Percentiles rank a stretch among this genome's conserved stretches.
Conservation (phyloP, 2,888 invertebrate genomes). For the Aradus depressus region DNA sequence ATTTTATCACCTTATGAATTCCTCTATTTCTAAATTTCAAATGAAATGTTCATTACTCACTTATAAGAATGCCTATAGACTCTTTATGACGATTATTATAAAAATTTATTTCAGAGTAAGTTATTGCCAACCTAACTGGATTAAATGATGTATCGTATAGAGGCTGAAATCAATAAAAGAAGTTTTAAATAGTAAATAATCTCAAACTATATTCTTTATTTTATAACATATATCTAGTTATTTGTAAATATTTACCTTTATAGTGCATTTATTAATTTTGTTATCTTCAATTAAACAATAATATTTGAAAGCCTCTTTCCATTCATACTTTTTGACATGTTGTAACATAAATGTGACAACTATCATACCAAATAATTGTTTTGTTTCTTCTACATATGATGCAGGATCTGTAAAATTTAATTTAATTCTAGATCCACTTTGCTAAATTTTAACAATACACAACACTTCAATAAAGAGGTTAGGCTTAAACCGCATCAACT, state of each 20-base stretch:
- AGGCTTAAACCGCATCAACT: too few species aligned
- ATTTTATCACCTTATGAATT: too few species aligned
- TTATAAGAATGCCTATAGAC: slow-evolving; percentile 4
- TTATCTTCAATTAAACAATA: slow-evolving; percentile 1
- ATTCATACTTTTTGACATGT: background rate
- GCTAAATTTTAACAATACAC: too few species aligned
- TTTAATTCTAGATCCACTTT: background rate
- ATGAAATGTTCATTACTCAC: background rate
- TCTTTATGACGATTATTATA: slow-evolving; percentile 8
- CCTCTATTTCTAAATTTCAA: too few species aligned
- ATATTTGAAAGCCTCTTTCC: slow-evolving; percentile 7
- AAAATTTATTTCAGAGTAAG: slow-evolving; percentile 7
- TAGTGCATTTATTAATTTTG: slow-evolving; percentile 1
- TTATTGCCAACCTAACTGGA: slow-evolving; percentile 1
- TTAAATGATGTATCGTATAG: background rate
- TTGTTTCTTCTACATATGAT: background rate
- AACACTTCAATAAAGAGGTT: background rate
- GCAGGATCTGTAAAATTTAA: background rate
- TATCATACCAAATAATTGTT: slow-evolving; percentile 4
- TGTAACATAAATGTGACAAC: background rate
- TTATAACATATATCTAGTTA: too few species aligned
- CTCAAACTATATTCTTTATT: too few species aligned
- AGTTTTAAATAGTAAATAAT: too few species aligned
- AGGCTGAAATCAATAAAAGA: background rate
- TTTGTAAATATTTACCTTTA: slow-evolving; percentile 1